Base-by-base conservation (phyloP, 2,888 invertebrate genomes). In the Cyclophora punctaria region DNA sequence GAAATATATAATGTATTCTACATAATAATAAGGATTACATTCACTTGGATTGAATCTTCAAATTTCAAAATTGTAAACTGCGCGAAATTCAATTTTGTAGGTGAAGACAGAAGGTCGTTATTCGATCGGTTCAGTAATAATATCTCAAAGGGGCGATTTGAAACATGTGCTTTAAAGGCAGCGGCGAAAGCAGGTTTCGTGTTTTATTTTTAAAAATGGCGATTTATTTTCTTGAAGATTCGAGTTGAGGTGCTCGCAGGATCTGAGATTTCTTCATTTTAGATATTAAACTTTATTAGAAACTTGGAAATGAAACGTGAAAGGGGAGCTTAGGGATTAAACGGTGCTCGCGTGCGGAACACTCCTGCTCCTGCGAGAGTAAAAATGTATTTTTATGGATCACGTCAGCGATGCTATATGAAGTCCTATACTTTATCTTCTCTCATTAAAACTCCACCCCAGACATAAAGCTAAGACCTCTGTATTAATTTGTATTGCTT, bases 171-270 rank as follows among this genome's bases (percentile, higher is more conserved):
- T 67, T 73, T 74, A 77, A 80, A 75, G 79, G 71, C 80, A 69
- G 79, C 72, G 78, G 78, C 76, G 80, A 81, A 81, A 82, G 83
- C 80, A 78, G 73, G 74, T 74, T 78, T 78, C 69, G 72, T 75
- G 76, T 75, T 80, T 78, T 80, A 78, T 78, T 82, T 83, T 80
- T 76, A 78, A 83, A n/a, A 82, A 79, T 74, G 5, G 75, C 75
- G 76, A 83, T 82, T 78, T 81, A 82, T 79, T 71, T 74, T 53
- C 61, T 59, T 56, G 62, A 57, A 70, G 70, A 73, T 69, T 66
- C 64, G 62, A 37, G 37, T 37, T 37, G 60, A 63, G 63, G 67
- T 63, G 63, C 60, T 64, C 58, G 62, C 56, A 57, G 61, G 58
- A 63, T 58, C 61, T 59, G 55, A 59, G 62, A 57, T 63, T 60